A percentile compares a stretch with the other conserved stretches of the same genome.
phyloP scores from a whole-genome alignment of 2,888 invertebrate genomes.

The Scelioninae gen. 1 region DNA sequence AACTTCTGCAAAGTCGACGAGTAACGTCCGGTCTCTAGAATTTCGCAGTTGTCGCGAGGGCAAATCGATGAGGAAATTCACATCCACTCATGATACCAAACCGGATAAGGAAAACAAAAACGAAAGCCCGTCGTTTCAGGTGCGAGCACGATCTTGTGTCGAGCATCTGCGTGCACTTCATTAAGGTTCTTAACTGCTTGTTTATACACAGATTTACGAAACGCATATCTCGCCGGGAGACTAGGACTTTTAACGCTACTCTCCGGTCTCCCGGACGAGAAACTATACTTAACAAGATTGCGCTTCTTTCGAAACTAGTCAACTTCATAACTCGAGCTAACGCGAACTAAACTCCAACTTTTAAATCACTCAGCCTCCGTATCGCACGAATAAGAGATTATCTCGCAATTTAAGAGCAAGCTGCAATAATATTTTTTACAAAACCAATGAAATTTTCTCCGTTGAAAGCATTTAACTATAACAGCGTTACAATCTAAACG shows the following conservation, averaged over 20 bases:
- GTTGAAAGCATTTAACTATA: background rate
- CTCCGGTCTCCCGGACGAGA: constrained; percentile 18
- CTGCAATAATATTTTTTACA: background rate
- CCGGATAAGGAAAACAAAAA: constrained; percentile 53
- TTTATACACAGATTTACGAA: constrained; percentile 60
- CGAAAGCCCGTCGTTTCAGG: constrained; percentile 52
- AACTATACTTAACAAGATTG: constrained; percentile 45
- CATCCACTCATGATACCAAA: constrained; percentile 22
- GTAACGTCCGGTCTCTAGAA: constrained; percentile 40
- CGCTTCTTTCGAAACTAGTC: constrained; percentile 45
- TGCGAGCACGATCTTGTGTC: constrained; percentile 57
- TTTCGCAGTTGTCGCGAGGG: constrained; percentile 38
- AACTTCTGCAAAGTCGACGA: constrained; percentile 47
- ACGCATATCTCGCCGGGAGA: constrained; percentile 46
- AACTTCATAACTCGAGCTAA: constrained; percentile 48
- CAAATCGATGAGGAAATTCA: constrained; percentile 54
- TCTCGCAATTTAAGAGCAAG: constrained; percentile 18
- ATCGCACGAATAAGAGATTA: constrained; percentile 34
- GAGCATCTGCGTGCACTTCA: constrained; percentile 59
- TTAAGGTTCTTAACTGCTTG: constrained; percentile 68
- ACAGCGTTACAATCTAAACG: background rate
- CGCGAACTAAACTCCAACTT: constrained; percentile 49
- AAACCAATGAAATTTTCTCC: constrained; percentile 5
- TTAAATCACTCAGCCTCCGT: constrained; percentile 40
- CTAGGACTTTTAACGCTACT: constrained; percentile 45